Conservation (phyloP, 1,140 invertebrate genomes). For the Drosophila asahinai region DNA sequence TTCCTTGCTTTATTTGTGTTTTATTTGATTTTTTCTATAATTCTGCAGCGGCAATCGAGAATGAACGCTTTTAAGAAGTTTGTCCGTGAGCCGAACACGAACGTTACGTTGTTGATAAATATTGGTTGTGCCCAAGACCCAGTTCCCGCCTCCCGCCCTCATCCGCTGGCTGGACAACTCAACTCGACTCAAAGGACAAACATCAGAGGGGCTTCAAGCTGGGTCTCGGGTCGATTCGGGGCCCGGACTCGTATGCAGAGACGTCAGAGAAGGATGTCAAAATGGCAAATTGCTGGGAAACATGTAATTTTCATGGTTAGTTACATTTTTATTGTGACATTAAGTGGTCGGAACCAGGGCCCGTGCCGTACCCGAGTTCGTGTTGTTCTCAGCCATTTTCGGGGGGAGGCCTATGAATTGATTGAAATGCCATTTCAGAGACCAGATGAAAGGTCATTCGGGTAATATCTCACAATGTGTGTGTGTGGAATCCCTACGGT, state of each 20-base stretch:
- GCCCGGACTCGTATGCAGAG: constrained; percentile 53
- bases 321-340: constrained; percentile 84
- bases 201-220: constrained; percentile 24
- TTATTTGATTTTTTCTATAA: constrained; percentile 75
- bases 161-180: constrained; percentile 38
- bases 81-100: constrained; percentile 70
- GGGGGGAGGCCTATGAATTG: constrained; percentile 63
- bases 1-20: constrained; percentile 62
- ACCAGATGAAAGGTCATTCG: constrained; percentile 62
- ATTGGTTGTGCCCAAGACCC: constrained; percentile 61
- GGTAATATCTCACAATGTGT: constrained; percentile 56
- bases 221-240: constrained; percentile 1
- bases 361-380: constrained; percentile 22
- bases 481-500: neutral
- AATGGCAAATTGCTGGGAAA: constrained; percentile 81
- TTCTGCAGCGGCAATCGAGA: constrained; percentile 55
- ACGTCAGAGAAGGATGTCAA: constrained; percentile 68
- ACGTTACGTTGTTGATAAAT: constrained; percentile 80
- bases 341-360: constrained; percentile 65
- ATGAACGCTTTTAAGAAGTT: constrained; percentile 73
- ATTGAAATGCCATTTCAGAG: constrained; percentile 67
- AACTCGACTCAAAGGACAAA: constrained; percentile 49
- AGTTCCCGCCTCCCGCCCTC: neutral
- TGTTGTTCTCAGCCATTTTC: constrained; percentile 36
- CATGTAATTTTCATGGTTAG: constrained; percentile 83